Evolutionary conservation across 2,888 invertebrate species (phyloP).

Genomic region (Euplagia quadripunctaria): DNA sequence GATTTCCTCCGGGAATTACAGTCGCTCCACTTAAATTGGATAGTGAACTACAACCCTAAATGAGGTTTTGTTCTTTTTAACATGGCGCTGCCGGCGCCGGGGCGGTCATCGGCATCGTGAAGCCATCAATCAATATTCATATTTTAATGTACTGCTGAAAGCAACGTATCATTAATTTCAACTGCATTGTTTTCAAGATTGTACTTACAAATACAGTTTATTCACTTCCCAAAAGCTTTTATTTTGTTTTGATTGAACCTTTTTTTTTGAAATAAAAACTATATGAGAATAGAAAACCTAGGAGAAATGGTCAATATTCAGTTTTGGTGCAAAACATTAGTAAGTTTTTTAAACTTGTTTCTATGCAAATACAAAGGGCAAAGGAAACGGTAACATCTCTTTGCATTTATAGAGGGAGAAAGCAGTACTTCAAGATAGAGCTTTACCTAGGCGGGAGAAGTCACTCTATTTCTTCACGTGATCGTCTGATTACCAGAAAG

Average conservation of each 20-base stretch:
- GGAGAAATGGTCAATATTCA: too few species aligned
- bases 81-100: background rate
- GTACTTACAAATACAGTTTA: background rate
- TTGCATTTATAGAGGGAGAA: too few species aligned
- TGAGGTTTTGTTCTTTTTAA: background rate
- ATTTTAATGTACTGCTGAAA: background rate
- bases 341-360: too few species aligned
- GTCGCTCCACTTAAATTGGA: background rate
- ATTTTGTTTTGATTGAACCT: background rate
- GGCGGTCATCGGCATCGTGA: background rate
- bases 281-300: too few species aligned
- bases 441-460: too few species aligned
- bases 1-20: background rate
- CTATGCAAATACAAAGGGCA: too few species aligned
- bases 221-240: background rate
- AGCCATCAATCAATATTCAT: constrained; percentile 1
- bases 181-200: background rate
- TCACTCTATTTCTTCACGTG: too few species aligned
- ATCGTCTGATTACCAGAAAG: too few species aligned
- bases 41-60: background rate
- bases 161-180: constrained; percentile 24
- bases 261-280: background rate
- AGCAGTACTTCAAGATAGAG: too few species aligned
- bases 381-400: too few species aligned
- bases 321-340: too few species aligned